Conservation (phyloP, 35 echinoderm and acorn worm genomes). For the Heliocidaris erythrogramma region DNA sequence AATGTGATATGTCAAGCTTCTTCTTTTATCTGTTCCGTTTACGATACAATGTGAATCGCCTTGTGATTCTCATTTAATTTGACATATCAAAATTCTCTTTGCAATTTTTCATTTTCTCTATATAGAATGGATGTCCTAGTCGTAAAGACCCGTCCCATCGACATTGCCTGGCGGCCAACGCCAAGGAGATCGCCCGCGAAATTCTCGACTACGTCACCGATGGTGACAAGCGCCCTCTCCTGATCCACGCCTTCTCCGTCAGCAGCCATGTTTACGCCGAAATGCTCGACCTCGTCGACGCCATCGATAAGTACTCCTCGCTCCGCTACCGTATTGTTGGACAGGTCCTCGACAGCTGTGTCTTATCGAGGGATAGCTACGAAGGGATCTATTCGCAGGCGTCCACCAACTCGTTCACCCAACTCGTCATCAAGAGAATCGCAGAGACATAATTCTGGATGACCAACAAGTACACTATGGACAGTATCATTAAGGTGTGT, state of each 20-base stretch:
- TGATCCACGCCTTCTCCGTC: constrained; percentile 63
- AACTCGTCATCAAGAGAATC: constrained; percentile 48
- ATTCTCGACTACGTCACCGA: constrained; percentile 50
- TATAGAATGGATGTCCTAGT: constrained; percentile 54
- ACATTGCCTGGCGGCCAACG: constrained; percentile 60
- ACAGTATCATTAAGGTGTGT: constrained; percentile 44
- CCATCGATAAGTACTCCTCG: not conserved
- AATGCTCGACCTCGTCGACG: constrained; percentile 55
- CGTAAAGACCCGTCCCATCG: constrained; percentile 49
- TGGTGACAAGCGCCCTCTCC: constrained; percentile 27
- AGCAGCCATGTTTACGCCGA: constrained; percentile 61
- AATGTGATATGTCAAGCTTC: no score
- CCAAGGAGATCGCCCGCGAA: constrained; percentile 48
- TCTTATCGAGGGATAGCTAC: constrained; percentile 40
- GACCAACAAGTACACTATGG: constrained; percentile 61
- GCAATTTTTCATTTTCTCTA: not conserved
- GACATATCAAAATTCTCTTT: not conserved
- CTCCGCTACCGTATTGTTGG: constrained; percentile 53
- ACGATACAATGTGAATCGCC: not conserved
- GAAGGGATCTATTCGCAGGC: constrained; percentile 55
- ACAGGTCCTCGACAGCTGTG: constrained; percentile 60
- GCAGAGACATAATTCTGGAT: constrained; percentile 61
- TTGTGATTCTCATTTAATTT: no score
- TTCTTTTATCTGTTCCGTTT: no score
- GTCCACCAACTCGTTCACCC: constrained; percentile 49